phyloP scores from a whole-genome alignment of 2,888 invertebrate species.

The Drosophila prostipennis region DNA sequence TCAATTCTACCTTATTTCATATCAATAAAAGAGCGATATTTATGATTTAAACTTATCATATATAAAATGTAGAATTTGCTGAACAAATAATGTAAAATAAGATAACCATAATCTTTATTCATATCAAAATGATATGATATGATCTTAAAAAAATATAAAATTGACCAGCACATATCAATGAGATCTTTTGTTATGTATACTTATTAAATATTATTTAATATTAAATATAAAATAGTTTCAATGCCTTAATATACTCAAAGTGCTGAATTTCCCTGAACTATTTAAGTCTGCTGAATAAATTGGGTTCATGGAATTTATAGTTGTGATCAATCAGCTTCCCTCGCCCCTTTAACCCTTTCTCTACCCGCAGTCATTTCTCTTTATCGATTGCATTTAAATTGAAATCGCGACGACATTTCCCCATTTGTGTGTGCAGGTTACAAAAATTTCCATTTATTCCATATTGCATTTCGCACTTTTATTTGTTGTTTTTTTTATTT shows the following conservation, averaged over 20 bases:
- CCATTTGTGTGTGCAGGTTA: constrained; percentile 25
- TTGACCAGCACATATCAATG: no score
- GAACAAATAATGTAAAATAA: no score
- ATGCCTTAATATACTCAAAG: background rate
- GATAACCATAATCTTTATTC: no score
- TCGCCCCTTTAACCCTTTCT: background rate
- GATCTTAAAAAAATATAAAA: no score
- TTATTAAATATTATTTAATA: no score
- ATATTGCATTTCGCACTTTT: constrained; percentile 46
- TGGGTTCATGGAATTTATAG: background rate
- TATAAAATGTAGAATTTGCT: no score
- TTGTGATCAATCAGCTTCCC: constrained; percentile 5
- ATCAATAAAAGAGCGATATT: no score
- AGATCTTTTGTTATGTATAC: no score
- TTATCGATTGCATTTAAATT: constrained; percentile 64
- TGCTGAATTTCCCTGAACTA: background rate
- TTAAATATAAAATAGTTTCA: no score
- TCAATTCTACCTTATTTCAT: no score
- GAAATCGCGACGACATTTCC: constrained; percentile 54
- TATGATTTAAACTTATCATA: no score
- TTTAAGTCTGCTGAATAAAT: background rate
- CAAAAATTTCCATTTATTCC: constrained; percentile 40
- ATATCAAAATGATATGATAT: no score
- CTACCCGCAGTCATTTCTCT: constrained; percentile 30
- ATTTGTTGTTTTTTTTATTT: background rate